Evolutionary conservation across 2,888 invertebrate genomes (phyloP).

Genomic region (Temnothorax ravouxi): DNA sequence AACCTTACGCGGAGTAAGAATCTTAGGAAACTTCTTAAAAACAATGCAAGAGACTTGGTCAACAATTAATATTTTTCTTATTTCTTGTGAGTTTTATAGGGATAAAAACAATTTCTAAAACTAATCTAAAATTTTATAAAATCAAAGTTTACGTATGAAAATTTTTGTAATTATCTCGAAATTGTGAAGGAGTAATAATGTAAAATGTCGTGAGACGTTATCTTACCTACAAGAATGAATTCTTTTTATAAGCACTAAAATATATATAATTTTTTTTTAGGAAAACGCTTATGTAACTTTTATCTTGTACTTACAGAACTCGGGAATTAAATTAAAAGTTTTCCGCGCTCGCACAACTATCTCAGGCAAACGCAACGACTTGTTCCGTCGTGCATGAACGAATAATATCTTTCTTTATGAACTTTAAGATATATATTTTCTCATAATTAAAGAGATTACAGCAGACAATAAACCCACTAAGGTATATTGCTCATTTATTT

Average conservation of each 20-base stretch:
- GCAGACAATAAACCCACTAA: neutral
- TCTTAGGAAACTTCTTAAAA: neutral
- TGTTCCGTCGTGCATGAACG: constrained; percentile 11
- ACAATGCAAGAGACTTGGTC: neutral
- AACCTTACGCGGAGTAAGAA: neutral
- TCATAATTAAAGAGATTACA: neutral
- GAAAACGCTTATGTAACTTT: constrained; percentile 24
- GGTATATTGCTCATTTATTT: neutral
- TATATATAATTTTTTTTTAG: neutral
- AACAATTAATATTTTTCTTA: constrained; percentile 22
- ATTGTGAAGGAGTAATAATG: neutral
- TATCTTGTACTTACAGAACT: neutral
- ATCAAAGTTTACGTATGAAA: neutral
- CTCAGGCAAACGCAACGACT: neutral
- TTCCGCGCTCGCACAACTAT: neutral
- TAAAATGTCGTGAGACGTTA: constrained; percentile 28
- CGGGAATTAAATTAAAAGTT: constrained; percentile 42
- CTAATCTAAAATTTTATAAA: neutral
- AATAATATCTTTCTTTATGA: neutral
- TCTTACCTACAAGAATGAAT: constrained; percentile 2
- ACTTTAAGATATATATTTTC: neutral
- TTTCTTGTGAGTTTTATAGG: neutral
- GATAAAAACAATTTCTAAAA: neutral
- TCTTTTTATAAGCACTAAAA: neutral
- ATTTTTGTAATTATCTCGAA: neutral